Evolutionary conservation across 2,888 invertebrate species (phyloP).

Genomic region (Apodemia hepburni): DNA sequence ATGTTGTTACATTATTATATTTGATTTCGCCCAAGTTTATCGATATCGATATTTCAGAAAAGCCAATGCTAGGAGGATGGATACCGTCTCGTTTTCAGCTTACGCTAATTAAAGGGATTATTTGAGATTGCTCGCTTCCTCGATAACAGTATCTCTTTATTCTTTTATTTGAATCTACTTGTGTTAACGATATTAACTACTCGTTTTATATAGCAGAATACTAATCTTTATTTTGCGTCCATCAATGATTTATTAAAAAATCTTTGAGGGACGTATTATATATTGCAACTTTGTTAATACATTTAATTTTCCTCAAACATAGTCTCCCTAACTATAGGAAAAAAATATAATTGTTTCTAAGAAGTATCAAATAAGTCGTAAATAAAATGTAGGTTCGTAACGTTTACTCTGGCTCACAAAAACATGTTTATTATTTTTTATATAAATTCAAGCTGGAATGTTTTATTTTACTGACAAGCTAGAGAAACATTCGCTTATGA

Average conservation of each 20-base stretch:
- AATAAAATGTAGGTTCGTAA: conserved; percentile 6
- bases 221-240: too few species aligned
- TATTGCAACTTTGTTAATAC: too few species aligned
- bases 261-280: too few species aligned
- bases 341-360: background rate
- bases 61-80: conserved; percentile 25
- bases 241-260: too few species aligned
- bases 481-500: background rate
- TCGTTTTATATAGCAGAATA: background rate
- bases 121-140: conserved; percentile 38
- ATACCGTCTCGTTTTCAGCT: conserved; percentile 45
- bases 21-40: conserved; percentile 17
- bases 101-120: conserved; percentile 63
- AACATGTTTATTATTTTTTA: conserved; percentile 1
- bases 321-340: background rate
- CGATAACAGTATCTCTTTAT: conserved; percentile 8
- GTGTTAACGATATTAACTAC: background rate
- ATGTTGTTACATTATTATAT: too few species aligned
- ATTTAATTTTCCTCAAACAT: background rate
- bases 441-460: background rate
- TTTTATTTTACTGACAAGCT: background rate
- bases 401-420: conserved; percentile 1
- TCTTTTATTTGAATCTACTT: background rate
- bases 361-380: background rate
- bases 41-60: conserved; percentile 9